A percentile compares a stretch with the other conserved stretches of the same genome.
Conservation (phyloP, 2,888 invertebrate genomes). For the Chalcosyrphus nemorum region DNA sequence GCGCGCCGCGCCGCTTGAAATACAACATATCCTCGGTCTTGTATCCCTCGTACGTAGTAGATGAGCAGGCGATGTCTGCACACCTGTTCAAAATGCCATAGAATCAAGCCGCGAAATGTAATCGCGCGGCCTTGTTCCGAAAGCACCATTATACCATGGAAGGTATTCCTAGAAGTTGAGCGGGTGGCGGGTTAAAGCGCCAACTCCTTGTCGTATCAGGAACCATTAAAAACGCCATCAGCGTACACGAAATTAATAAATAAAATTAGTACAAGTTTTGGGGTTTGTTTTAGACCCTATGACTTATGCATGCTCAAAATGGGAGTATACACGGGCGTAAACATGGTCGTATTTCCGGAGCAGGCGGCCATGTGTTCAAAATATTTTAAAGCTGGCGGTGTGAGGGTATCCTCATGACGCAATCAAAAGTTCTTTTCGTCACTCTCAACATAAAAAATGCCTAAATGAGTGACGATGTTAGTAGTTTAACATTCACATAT, state of each 20-base stretch:
- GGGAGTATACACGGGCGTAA: constrained; percentile 6
- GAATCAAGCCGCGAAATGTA: constrained; percentile 36
- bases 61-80: constrained; percentile 24
- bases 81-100: constrained; percentile 48
- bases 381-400: neutral
- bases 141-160: neutral
- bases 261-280: constrained; percentile 69
- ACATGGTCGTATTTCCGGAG: neutral
- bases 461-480: neutral
- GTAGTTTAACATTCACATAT: neutral
- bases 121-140: constrained; percentile 38
- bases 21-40: constrained; percentile 38
- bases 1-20: neutral
- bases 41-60: neutral
- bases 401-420: neutral
- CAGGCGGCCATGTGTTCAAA: neutral
- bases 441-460: no score
- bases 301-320: constrained; percentile 37
- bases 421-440: no score
- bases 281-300: constrained; percentile 32
- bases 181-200: constrained; percentile 15
- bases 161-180: neutral
- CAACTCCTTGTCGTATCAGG: constrained; percentile 66
- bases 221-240: constrained; percentile 75
- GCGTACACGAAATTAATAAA: constrained; percentile 75